phyloP scores from a whole-genome alignment of 1,140 invertebrate genomes.

The Anastrepha obliqua region DNA sequence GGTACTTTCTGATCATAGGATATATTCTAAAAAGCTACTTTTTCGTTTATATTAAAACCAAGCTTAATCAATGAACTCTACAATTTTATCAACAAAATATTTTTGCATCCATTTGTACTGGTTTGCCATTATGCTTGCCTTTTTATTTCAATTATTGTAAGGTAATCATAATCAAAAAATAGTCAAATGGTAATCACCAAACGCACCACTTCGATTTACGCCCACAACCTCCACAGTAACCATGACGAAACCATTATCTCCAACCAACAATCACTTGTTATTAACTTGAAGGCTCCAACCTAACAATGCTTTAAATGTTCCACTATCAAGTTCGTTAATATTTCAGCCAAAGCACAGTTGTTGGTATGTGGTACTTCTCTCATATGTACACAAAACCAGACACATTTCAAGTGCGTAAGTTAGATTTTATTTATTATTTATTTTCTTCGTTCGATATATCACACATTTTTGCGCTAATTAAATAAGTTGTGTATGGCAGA shows the following conservation, averaged over 20 bases:
- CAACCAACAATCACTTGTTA: background rate
- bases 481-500: background rate
- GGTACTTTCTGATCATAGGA: no score
- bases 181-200: no score
- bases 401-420: constrained; percentile 13
- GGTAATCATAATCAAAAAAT: background rate
- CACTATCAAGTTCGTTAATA: constrained; percentile 17
- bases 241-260: constrained; percentile 7
- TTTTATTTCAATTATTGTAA: no score
- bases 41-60: no score
- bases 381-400: background rate
- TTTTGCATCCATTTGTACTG: no score
- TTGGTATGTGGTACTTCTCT: background rate
- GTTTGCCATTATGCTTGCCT: no score
- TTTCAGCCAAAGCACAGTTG: background rate
- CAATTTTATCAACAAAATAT: no score
- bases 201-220: no score
- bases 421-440: background rate
- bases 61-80: no score
- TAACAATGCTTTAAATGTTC: background rate
- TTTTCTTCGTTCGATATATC: background rate
- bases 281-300: background rate
- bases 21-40: no score
- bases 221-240: background rate
- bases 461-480: constrained; percentile 34